A percentile compares a stretch with the other conserved stretches of the same genome.
These are phyloP conservation scores for Leucozona laternaria DNA, from an alignment of 2,888 invertebrate species.

Conservation along the genomic window DNA sequence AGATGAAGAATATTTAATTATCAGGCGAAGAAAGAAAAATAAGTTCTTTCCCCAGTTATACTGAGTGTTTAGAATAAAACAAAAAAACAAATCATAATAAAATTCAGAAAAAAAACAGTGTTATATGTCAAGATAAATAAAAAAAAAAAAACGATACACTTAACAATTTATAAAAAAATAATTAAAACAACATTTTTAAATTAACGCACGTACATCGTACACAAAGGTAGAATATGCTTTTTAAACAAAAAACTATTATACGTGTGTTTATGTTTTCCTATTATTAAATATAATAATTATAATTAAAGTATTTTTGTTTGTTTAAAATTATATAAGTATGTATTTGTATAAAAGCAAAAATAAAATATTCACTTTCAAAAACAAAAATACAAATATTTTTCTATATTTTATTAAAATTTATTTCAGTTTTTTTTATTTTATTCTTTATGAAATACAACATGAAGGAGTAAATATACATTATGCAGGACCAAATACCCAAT, in stretches of 20 bases:
- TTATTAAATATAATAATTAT: constrained; percentile 33
- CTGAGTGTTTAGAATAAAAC: constrained; percentile 28
- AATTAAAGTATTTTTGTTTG: constrained; percentile 21
- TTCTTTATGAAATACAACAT: constrained; percentile 15
- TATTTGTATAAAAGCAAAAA: constrained; percentile 35
- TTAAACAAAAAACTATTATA: constrained; percentile 49
- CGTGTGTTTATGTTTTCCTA: constrained; percentile 69
- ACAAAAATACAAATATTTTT: constrained; percentile 45
- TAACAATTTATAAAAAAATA: constrained; percentile 28
- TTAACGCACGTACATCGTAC: constrained; percentile 42
- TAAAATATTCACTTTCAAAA: constrained; percentile 46
- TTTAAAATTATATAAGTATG: constrained; percentile 31
- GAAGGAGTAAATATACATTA: constrained; percentile 32
- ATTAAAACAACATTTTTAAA: constrained; percentile 28
- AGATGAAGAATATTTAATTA: constrained; percentile 74
- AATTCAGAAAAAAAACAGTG: constrained; percentile 35
- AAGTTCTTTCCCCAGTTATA: constrained; percentile 63
- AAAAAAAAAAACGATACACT: constrained; percentile 22
- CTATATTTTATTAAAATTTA: constrained; percentile 28
- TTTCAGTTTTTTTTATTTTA: constrained; percentile 22
- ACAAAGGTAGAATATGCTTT: constrained; percentile 54
- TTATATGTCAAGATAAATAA: constrained; percentile 47
- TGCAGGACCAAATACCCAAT: constrained; percentile 51
- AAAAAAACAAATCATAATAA: constrained; percentile 6
- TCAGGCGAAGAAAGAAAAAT: constrained; percentile 75